Percentiles rank a stretch among this genome's conserved stretches.
Evolutionary conservation across 35 echinoderm and acorn worm species (phyloP).

Genomic region (Ophioderma brevispina): DNA sequence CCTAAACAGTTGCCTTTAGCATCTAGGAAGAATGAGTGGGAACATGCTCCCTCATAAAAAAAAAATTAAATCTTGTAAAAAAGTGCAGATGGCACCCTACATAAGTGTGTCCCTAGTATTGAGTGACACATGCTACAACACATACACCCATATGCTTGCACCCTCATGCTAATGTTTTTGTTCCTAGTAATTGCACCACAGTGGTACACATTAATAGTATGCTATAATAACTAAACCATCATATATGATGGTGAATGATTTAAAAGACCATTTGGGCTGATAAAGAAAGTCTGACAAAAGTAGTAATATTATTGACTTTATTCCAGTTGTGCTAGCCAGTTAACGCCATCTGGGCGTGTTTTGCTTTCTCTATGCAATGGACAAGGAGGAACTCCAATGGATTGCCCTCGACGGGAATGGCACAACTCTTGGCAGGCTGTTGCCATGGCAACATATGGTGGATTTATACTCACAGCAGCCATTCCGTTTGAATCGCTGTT

Average conservation of each 20-base stretch:
- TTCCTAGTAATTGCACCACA: too few relatives aligned
- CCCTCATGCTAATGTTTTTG: too few relatives aligned
- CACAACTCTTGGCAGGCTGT: conserved; percentile 91
- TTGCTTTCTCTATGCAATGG: conserved; percentile 85
- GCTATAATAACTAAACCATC: not conserved
- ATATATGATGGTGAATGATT: not conserved
- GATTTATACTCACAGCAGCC: conserved; percentile 73
- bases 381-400: conserved; percentile 88
- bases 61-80: too few relatives aligned
- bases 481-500: conserved; percentile 32
- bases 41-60: too few relatives aligned
- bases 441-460: conserved; percentile 90
- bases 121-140: too few relatives aligned
- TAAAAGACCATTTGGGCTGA: too few relatives aligned
- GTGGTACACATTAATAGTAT: not conserved
- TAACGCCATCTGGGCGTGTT: conserved; percentile 49
- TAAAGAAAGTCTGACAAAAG: too few relatives aligned
- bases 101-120: too few relatives aligned
- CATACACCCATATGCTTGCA: too few relatives aligned
- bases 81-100: too few relatives aligned
- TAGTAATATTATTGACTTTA: not conserved
- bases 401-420: conserved; percentile 81
- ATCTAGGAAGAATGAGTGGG: too few relatives aligned
- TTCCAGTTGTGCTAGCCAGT: conserved; percentile 26
- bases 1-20: too few relatives aligned